Base-by-base conservation (phyloP, 1,140 invertebrate genomes). In the Ceratitis capitata region DNA sequence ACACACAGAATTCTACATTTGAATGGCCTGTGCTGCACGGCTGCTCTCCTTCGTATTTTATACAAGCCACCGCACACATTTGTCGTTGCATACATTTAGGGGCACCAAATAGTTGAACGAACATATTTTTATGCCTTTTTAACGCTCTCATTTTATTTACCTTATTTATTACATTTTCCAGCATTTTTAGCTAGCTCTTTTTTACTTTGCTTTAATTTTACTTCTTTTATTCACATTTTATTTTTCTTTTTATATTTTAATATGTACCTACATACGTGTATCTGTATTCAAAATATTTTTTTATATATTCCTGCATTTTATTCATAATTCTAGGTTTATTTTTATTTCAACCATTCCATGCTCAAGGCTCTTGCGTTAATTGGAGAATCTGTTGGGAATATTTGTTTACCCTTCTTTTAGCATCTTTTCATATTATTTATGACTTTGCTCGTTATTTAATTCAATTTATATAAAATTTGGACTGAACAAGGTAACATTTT, bases 311-410 rank as follows among this genome's bases (percentile, higher is more conserved):
- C 69, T 19, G 69, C 39, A 45, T 78, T 69, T 32, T 29, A 23
- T 12, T 61, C 58, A 29, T 2, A 29, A 29, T 61, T 69, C 39
- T 32, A 29, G 29, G 29, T 35, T 78, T 78, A 23, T 78, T 78
- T n/a, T 78, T 45, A 45, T 45, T 78, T 26, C n/a, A 78, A 78
- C 42, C 69, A 19, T 78, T 78, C 45, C 69, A 42, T 78, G 69
- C 39, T n/a, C 69, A 78, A 78, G 69, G 69, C 39, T 39, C 42
- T 39, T 78, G 69, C 69, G 69, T 78, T 78, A 78, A 78, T 42
- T 78, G 69, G 69, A 78, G 69, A 47, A 78, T 45, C 69, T 78
- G 69, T 78, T 45, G 42, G 42, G 69, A 42, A 78, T 78, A 78
- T 78, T 78, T 78, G 69, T 78, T 78, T 42, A 45, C 69, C 12